These are phyloP conservation scores for Junonia oenone DNA, from an alignment of 2,888 invertebrate genomes.

Conservation along the genomic window DNA sequence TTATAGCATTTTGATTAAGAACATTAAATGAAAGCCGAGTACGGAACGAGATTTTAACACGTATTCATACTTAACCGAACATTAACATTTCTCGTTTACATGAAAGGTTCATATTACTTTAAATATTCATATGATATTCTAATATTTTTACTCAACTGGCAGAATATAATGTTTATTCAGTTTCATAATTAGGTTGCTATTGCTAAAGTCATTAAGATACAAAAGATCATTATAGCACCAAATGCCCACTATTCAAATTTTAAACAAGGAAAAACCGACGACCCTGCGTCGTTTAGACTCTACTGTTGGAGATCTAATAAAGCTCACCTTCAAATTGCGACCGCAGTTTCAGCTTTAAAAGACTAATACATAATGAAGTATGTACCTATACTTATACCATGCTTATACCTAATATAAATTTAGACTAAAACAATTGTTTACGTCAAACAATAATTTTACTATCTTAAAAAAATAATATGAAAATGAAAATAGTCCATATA, in stretches of 20 bases:
- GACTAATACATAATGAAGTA: conserved; percentile 11
- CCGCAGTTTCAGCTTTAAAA: conserved; percentile 21
- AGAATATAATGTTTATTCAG: not conserved
- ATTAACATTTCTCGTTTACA: not conserved
- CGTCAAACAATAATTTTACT: too few species aligned
- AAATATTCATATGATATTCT: not conserved
- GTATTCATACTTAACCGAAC: not conserved
- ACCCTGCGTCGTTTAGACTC: conserved; percentile 57
- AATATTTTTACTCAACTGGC: not conserved
- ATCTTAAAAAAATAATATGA: too few species aligned
- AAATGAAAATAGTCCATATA: not conserved
- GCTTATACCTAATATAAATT: too few species aligned
- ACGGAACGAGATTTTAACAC: not conserved
- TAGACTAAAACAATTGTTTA: too few species aligned
- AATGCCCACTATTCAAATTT: conserved; percentile 56
- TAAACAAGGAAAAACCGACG: conserved; percentile 50
- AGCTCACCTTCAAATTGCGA: conserved; percentile 50
- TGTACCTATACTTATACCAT: too few species aligned
- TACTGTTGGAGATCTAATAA: conserved; percentile 60
- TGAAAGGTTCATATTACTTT: not conserved
- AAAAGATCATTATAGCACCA: conserved; percentile 59
- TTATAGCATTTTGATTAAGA: too few species aligned
- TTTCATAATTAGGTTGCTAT: conserved; percentile 38
- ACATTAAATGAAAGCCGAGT: too few species aligned
- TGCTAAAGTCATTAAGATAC: conserved; percentile 41